A percentile compares a stretch with the other conserved stretches of the same genome.
phyloP scores from a whole-genome alignment of 1,140 invertebrate genomes.

The Heliconius hewitsoni region DNA sequence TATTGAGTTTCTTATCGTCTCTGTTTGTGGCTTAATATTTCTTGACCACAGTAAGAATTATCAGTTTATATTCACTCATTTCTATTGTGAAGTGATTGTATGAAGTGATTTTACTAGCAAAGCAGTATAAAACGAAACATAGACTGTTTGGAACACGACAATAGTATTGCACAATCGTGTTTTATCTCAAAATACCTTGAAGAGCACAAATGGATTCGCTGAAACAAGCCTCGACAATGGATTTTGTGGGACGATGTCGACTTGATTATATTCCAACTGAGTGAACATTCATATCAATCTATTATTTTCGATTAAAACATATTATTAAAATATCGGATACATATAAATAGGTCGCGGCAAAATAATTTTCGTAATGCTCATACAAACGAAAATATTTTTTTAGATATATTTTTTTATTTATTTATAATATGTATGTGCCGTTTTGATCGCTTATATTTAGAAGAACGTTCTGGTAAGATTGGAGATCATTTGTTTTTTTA shows the following conservation, averaged over 20 bases:
- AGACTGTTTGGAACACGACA: neutral
- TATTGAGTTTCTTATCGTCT: no score
- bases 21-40: no score
- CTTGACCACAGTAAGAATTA: no score
- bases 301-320: neutral
- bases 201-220: slow-evolving; percentile 1
- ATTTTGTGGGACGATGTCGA: neutral
- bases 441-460: no score
- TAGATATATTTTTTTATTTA: no score
- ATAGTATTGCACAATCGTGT: slow-evolving; percentile 12
- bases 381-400: no score
- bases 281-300: neutral
- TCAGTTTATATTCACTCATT: neutral
- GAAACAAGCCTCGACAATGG: neutral
- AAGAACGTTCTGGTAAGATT: no score
- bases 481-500: no score
- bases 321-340: neutral
- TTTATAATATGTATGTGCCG: no score
- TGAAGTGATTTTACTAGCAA: neutral
- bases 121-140: neutral
- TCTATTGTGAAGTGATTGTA: neutral
- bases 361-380: no score
- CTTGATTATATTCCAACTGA: neutral
- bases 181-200: slow-evolving; percentile 4
- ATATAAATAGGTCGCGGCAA: no score